Evolutionary conservation across 2,113 vertebrate species (phyloP).

Genomic region (Martes martes): DNA sequence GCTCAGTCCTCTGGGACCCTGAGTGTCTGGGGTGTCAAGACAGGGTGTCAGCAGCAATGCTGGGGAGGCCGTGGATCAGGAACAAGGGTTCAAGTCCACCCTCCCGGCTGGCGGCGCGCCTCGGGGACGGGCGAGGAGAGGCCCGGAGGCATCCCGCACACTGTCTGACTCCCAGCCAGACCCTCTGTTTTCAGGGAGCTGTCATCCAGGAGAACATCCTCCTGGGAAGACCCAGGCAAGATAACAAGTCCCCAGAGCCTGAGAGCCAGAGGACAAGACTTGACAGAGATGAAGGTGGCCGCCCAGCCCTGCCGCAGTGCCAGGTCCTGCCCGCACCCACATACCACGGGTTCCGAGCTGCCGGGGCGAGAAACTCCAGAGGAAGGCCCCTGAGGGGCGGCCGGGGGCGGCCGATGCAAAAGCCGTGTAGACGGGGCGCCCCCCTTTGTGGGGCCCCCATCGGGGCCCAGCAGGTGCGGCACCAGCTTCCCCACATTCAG

Average conservation of each 20-base stretch:
- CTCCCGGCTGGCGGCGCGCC: rapidly evolving
- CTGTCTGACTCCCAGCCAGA: neutral
- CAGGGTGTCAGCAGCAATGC: rapidly evolving
- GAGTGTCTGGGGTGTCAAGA: rapidly evolving
- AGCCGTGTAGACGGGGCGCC: neutral
- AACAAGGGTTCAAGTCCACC: too few species aligned
- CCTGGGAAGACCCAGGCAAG: neutral
- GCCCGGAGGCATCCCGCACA: rapidly evolving
- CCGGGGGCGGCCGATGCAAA: rapidly evolving
- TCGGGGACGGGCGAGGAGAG: neutral
- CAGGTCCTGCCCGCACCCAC: rapidly evolving
- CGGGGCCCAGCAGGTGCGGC: neutral
- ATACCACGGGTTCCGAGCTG: neutral
- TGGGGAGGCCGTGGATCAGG: rapidly evolving
- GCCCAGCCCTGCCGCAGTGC: rapidly evolving
- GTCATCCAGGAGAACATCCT: neutral
- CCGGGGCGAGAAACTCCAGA: neutral
- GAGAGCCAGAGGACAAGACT: neutral
- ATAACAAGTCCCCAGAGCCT: neutral
- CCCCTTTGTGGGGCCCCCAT: neutral
- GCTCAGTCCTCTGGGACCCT: neutral
- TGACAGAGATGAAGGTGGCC: too few species aligned
- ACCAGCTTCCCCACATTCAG: rapidly evolving
- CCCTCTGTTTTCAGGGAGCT: neutral
- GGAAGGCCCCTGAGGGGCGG: neutral